Evolutionary conservation across 2,797 vertebrate genomes (phyloP), one percentile per base, ranked within the genome.

Genomic region (Semaprochilodus insignis): DNA sequence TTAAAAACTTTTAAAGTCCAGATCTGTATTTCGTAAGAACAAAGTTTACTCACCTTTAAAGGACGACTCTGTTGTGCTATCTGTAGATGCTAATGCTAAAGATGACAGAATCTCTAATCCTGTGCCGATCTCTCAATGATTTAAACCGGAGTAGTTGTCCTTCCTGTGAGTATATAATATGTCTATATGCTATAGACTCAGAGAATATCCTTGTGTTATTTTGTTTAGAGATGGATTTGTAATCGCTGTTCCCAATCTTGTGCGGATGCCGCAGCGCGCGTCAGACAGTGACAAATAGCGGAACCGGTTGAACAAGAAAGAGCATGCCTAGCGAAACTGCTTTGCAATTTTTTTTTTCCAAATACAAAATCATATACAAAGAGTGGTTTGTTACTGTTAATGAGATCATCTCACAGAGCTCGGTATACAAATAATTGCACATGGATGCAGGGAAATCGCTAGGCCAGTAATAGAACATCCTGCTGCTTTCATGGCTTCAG

Each of bases 231-330:
- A 66, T 19, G 15, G 27, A 19, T 66, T 66, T 34, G 62, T 31
- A 3, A 66, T 66, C 6, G 34, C 0, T 10, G 16, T 66, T 15
- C 0, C 2, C 21, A 5, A 51, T 76, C 40, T 76, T 16, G 44
- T 4, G 63, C 48, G 40, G 25, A 23, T 73, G 44, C 44, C 31
- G 44, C 31, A 1, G 31, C 19, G 51, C n/a, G 4, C 0, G n/a
- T 69, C 48, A 11, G 27, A 19, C 1, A 21, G 4, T 54, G 23
- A 17, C 48, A 25, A 13, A 51, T 1, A n/a, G 51, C 27, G 27
- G 54, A 80, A 80, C 78, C 67, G 31, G 78, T 23, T 60, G 23
- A 48, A 44, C 40, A 6, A 70, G 54, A 71, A 60, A 48, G 14
- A 0, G 8, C 21, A n/a, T 6, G 16, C 5, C 31, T 31, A 1